Evolutionary conservation across 2,888 invertebrate genomes (phyloP).

Genomic region (Scelioninae gen. 1): DNA sequence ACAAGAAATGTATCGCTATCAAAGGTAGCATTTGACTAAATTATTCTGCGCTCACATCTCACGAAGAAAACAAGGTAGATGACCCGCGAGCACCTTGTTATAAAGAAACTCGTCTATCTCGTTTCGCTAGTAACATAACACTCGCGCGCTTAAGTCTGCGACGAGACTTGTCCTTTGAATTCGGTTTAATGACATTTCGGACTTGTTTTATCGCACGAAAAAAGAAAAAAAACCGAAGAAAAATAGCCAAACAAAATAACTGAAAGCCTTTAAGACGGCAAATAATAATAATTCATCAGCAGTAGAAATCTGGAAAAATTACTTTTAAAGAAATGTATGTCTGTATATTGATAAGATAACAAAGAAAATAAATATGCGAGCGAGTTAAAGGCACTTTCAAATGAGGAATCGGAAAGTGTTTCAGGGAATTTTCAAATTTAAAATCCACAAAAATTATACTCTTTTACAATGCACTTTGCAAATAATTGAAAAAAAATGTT

Average conservation of each 20-base stretch:
- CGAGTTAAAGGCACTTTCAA: no score
- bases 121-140: conserved; percentile 74
- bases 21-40: conserved; percentile 41
- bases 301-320: no score
- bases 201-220: conserved; percentile 25
- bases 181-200: conserved; percentile 31
- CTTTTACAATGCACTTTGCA: no score
- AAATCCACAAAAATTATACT: no score
- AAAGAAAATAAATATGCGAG: no score
- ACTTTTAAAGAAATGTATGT: no score
- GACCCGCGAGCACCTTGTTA: conserved; percentile 71
- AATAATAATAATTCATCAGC: no score
- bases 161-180: conserved; percentile 29
- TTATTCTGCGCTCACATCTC: conserved; percentile 40
- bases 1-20: neutral
- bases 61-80: conserved; percentile 71
- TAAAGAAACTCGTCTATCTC: conserved; percentile 74
- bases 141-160: conserved; percentile 49
- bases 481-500: no score
- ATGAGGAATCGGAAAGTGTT: no score
- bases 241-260: no score
- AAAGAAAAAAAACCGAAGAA: conserved; percentile 6
- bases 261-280: neutral
- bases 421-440: no score
- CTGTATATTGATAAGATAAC: no score